Percentiles rank a stretch among this genome's conserved stretches.
Conservation (phyloP, 2,113 vertebrate genomes). For the Porphyrio hochstetteri region DNA sequence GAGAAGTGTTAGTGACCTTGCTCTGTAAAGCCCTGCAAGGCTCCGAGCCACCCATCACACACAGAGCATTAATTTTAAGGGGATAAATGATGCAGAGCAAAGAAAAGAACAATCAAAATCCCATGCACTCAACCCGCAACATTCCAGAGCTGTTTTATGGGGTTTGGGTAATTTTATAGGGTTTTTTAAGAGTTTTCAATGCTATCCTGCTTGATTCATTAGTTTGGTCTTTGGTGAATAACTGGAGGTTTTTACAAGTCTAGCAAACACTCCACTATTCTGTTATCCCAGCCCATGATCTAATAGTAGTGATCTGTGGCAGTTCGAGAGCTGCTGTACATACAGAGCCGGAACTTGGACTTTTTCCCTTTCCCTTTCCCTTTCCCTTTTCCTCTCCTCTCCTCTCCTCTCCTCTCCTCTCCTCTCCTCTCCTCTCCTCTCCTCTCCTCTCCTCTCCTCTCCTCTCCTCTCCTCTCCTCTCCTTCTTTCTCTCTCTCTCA, state of each 20-base stretch:
- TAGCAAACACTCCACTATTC: neutral
- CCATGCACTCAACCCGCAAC: neutral
- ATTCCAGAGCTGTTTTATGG: constrained; percentile 15
- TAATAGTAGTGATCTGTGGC: neutral
- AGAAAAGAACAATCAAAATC: neutral
- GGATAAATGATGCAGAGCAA: constrained; percentile 15
- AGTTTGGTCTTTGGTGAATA: neutral
- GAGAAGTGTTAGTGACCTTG: neutral
- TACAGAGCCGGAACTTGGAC: neutral
- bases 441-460: too few relatives aligned
- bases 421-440: too few relatives aligned
- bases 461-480: too few relatives aligned
- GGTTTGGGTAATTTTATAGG: neutral
- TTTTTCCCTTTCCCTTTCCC: neutral
- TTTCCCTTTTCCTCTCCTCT: too few relatives aligned
- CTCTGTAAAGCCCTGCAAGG: neutral
- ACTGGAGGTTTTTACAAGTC: constrained; percentile 29
- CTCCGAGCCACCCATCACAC: neutral
- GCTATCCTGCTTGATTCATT: neutral
- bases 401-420: too few relatives aligned
- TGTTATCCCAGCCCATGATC: neutral
- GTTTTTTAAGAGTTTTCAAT: neutral
- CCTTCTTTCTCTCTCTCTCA: too few relatives aligned
- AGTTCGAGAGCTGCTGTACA: neutral
- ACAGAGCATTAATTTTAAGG: neutral